A percentile compares a stretch with the other conserved stretches of the same genome.
phyloP scores from a whole-genome alignment of 2,888 invertebrate genomes.

The Acanthosoma haemorrhoidale region DNA sequence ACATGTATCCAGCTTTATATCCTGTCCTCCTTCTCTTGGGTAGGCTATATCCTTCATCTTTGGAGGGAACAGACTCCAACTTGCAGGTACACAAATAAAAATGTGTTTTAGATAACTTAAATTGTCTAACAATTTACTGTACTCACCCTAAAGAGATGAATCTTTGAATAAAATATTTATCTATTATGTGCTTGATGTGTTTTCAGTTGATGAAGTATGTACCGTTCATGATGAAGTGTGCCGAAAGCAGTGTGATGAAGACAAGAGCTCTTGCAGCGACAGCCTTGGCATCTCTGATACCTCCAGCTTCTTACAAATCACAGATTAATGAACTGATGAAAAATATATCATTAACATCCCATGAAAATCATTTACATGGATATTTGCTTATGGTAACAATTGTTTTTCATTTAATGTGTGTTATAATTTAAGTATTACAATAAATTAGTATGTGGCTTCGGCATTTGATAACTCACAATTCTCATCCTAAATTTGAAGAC shows the following conservation, averaged over 20 bases:
- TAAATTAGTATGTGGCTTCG: too few species aligned
- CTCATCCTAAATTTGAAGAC: too few species aligned
- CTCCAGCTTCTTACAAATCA: slow-evolving; percentile 45
- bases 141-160: too few species aligned
- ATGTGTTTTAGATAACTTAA: too few species aligned
- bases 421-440: background rate
- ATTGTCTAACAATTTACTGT: too few species aligned
- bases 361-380: slow-evolving; percentile 62
- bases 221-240: slow-evolving; percentile 59
- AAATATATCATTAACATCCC: slow-evolving; percentile 43
- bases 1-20: slow-evolving; percentile 60
- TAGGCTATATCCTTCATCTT: slow-evolving; percentile 67
- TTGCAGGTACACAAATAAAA: slow-evolving; percentile 62
- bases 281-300: slow-evolving; percentile 59
- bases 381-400: slow-evolving; percentile 57
- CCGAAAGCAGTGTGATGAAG: slow-evolving; percentile 59
- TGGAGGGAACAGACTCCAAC: slow-evolving; percentile 63
- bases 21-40: slow-evolving; percentile 72
- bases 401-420: background rate
- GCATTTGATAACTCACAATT: too few species aligned
- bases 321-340: slow-evolving; percentile 46
- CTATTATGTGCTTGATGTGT: too few species aligned
- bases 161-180: too few species aligned
- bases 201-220: slow-evolving; percentile 61
- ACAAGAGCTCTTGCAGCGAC: slow-evolving; percentile 68